Conservation (phyloP, 2,113 vertebrate genomes). For the Callopanchax toddi region DNA sequence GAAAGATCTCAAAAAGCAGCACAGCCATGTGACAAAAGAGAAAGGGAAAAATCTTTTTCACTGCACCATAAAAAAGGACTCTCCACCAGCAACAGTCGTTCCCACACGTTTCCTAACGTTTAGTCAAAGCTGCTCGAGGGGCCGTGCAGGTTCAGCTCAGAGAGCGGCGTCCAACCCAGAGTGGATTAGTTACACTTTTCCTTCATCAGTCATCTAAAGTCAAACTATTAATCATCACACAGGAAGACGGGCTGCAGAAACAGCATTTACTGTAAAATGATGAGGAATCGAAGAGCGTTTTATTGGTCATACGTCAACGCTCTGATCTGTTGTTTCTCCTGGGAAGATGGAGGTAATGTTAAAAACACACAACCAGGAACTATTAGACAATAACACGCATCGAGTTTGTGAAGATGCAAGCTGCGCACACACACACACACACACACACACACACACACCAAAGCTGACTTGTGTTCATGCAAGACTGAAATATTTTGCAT, state of each 20-base stretch:
- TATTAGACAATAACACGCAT: too few relatives aligned
- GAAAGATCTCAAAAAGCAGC: too few relatives aligned
- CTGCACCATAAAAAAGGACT: too few relatives aligned
- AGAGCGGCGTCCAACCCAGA: conserved; percentile 74
- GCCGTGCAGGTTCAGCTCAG: conserved; percentile 72
- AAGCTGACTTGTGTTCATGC: neutral
- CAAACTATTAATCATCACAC: conserved; percentile 94
- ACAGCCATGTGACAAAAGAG: too few relatives aligned
- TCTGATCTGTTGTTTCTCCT: conserved; percentile 84
- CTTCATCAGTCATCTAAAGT: conserved; percentile 90
- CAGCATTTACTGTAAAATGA: conserved; percentile 92
- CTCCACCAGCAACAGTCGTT: neutral
- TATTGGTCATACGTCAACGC: conserved; percentile 86
- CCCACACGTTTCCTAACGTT: conserved; percentile 65
- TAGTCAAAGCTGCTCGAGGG: conserved; percentile 76
- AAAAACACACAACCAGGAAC: neutral
- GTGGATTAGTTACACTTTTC: conserved; percentile 93
- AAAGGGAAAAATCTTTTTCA: too few relatives aligned
- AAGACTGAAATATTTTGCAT: neutral
- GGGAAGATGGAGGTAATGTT: conserved; percentile 87
- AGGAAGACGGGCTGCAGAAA: conserved; percentile 89
- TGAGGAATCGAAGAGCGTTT: conserved; percentile 93
- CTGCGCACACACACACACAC: too few relatives aligned
- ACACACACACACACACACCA: neutral
- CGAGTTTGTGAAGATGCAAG: too few relatives aligned